These are phyloP conservation scores for Hyperoplus immaculatus DNA, from an alignment of 2,797 vertebrate species.

Conservation along the genomic window DNA sequence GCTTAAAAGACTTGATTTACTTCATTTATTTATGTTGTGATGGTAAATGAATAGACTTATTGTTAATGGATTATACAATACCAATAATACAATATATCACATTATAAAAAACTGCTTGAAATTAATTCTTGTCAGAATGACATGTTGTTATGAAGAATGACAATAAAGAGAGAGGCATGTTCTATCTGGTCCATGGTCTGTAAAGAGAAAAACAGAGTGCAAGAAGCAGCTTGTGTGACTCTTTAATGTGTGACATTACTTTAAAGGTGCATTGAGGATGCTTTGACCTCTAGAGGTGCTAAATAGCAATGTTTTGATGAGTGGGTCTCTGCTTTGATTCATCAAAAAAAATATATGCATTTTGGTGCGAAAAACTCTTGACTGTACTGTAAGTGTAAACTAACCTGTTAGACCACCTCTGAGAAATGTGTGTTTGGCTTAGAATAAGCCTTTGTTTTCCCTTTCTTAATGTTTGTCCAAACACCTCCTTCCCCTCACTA, in stretches of 20 bases:
- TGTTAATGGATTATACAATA: background rate
- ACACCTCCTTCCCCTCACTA: background rate
- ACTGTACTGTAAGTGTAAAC: background rate
- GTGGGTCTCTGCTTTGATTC: no score
- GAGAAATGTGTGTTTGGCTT: constrained; percentile 5
- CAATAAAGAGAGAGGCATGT: background rate
- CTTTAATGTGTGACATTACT: no score
- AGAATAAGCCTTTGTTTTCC: background rate
- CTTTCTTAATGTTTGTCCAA: background rate
- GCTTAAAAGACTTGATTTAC: background rate
- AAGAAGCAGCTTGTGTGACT: background rate
- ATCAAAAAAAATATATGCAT: background rate
- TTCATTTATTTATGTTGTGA: background rate
- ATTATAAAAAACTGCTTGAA: no score
- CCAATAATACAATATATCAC: background rate
- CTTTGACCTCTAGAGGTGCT: constrained; percentile 13
- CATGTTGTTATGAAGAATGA: background rate
- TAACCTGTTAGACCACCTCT: background rate
- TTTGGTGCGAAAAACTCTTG: background rate
- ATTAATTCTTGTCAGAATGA: background rate
- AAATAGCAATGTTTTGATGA: background rate
- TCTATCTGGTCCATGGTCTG: background rate
- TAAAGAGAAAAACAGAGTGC: no score
- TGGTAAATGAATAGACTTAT: background rate
- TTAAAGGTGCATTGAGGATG: background rate